phyloP scores from a whole-genome alignment of 35 echinoderm and acorn worm species.

The Strongylocentrotus purpuratus region DNA sequence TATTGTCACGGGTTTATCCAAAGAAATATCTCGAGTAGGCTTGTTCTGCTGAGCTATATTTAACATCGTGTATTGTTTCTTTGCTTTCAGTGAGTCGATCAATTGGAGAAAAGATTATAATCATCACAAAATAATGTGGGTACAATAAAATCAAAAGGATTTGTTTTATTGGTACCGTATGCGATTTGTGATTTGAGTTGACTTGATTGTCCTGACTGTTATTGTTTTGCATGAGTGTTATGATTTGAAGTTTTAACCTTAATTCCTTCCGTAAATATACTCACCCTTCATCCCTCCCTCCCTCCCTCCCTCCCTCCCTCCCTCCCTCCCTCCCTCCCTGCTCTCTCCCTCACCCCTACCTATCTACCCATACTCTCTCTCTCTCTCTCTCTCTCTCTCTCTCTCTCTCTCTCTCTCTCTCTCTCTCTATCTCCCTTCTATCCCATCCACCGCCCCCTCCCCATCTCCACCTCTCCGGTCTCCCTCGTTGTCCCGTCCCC shows the following conservation, averaged over 20 bases:
- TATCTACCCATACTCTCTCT: neutral
- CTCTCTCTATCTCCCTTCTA: constrained; percentile 1
- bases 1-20: constrained; percentile 28
- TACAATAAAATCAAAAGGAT: constrained; percentile 22
- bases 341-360: neutral
- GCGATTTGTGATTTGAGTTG: neutral
- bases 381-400: neutral
- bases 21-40: constrained; percentile 9
- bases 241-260: too few species aligned
- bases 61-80: neutral
- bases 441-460: neutral
- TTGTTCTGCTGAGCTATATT: neutral
- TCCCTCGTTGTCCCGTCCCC: neutral
- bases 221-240: neutral
- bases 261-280: too few species aligned
- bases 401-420: neutral
- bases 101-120: neutral
- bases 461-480: neutral
- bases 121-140: neutral
- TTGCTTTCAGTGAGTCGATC: constrained; percentile 5
- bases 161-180: constrained; percentile 17
- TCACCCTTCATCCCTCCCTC: too few species aligned
- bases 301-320: neutral
- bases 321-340: neutral
- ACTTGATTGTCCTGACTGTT: neutral